phyloP scores from a whole-genome alignment of 2,113 vertebrate species.

The Tachycineta bicolor region DNA sequence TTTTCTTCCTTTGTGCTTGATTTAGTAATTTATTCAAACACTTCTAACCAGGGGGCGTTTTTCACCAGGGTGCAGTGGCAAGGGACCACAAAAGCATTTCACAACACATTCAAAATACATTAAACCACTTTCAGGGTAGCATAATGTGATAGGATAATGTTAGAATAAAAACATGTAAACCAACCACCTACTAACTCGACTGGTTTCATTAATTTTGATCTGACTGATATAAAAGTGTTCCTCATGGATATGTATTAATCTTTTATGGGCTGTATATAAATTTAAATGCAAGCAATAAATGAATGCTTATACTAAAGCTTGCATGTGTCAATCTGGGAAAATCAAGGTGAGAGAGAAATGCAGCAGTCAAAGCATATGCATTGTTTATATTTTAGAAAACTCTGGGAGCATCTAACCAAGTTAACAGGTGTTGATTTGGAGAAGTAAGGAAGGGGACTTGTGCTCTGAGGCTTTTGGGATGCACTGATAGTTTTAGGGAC shows the following conservation, averaged over 20 bases:
- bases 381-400: background rate
- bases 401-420: background rate
- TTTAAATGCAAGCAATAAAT: slow-evolving; percentile 52
- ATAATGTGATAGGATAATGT: slow-evolving; percentile 51
- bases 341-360: background rate
- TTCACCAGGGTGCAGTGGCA: slow-evolving; percentile 60
- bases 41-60: slow-evolving; percentile 59
- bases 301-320: background rate
- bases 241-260: slow-evolving; percentile 60
- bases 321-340: background rate
- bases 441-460: background rate
- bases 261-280: slow-evolving; percentile 56
- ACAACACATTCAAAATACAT: slow-evolving; percentile 52
- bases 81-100: slow-evolving; percentile 65
- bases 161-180: slow-evolving; percentile 54
- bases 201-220: slow-evolving; percentile 71
- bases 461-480: background rate
- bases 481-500: background rate
- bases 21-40: slow-evolving; percentile 72
- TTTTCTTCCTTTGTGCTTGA: slow-evolving; percentile 48
- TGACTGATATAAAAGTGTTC: slow-evolving; percentile 63
- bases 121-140: slow-evolving; percentile 40
- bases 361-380: background rate
- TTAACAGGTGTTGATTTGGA: background rate
- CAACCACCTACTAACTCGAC: slow-evolving; percentile 60